Evolutionary conservation across 2,113 vertebrate genomes (phyloP).

Genomic region (Mellivora capensis): DNA sequence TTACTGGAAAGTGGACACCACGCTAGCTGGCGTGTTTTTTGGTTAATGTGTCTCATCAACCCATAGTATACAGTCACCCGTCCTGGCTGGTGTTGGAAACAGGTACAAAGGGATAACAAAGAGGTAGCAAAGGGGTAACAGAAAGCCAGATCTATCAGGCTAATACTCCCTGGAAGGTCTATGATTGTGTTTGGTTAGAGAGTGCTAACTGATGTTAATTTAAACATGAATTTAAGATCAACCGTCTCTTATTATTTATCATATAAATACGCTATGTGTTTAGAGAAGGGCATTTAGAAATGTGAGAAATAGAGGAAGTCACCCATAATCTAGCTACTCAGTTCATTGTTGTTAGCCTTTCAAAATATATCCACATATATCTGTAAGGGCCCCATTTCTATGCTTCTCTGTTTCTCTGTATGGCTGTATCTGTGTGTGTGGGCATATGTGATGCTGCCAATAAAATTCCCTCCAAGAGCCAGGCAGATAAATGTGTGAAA

Average conservation of each 20-base stretch:
- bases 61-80: background rate
- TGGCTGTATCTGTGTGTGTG: background rate
- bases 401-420: background rate
- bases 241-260: background rate
- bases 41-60: background rate
- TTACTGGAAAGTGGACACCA: background rate
- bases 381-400: background rate
- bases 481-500: background rate
- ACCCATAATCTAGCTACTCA: background rate
- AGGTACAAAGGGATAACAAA: background rate
- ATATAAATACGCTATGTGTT: background rate
- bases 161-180: background rate
- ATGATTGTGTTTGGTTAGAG: background rate
- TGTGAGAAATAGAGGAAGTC: background rate
- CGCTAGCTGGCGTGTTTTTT: background rate
- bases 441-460: background rate
- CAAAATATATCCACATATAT: background rate
- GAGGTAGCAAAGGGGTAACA: background rate
- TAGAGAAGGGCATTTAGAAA: background rate
- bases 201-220: background rate
- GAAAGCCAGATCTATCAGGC: background rate
- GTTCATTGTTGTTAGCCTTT: background rate
- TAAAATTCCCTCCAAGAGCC: background rate
- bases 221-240: slow-evolving; percentile 30
- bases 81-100: background rate